Conservation (phyloP, 2,797 vertebrate genomes). For the Corythornis leucogaster region DNA sequence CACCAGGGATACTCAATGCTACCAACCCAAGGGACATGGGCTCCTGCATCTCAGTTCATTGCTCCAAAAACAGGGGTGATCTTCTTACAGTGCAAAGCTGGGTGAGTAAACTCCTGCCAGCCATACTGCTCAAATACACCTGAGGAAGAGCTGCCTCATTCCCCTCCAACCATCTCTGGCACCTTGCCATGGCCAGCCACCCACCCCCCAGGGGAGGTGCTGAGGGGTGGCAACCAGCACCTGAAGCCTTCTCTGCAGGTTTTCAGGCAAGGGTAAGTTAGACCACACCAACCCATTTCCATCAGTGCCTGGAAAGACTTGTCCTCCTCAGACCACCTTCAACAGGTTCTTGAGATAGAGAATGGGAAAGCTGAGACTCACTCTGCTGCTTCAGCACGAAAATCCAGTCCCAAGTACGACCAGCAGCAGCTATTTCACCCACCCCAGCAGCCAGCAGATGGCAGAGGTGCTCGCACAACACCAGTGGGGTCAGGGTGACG, state of each 20-base stretch:
- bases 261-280: conserved; percentile 30
- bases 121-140: background rate
- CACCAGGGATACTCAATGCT: background rate
- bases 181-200: background rate
- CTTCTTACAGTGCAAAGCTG: background rate
- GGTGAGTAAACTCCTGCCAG: rapidly evolving
- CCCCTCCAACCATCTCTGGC: rapidly evolving
- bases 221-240: background rate
- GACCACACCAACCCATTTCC: conserved; percentile 18
- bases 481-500: rapidly evolving
- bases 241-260: conserved; percentile 54
- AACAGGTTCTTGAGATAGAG: background rate
- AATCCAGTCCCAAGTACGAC: background rate
- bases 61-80: background rate
- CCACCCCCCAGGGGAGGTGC: background rate
- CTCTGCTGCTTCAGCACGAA: background rate
- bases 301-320: conserved; percentile 45
- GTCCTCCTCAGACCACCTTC: background rate
- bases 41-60: background rate
- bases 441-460: background rate
- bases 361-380: background rate
- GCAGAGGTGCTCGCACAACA: background rate
- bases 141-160: background rate
- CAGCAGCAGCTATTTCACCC: background rate
- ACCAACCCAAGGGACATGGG: background rate